Base-by-base conservation (phyloP, 2,797 vertebrate genomes). In the Poliocrania exsul region DNA sequence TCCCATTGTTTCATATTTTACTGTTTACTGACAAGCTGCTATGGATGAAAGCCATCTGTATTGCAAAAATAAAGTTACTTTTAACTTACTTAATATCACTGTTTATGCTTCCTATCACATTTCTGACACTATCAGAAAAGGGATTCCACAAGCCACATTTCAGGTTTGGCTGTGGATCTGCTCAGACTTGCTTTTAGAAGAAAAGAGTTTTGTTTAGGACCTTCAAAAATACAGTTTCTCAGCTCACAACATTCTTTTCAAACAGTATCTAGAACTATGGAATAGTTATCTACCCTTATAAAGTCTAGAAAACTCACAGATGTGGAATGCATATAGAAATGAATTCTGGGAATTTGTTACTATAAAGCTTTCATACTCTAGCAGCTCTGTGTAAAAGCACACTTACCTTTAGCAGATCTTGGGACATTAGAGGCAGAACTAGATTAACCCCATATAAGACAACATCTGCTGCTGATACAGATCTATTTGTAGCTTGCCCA, bases 381-480 rank as follows among this genome's bases (percentile, higher is more conserved):
- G 49, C 26, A 91, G 13, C 20, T 74, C 29, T 0, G 0, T 47
- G 35, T 82, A 57, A 91, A 79, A 90, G n/a, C 8, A 44, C 10
- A 54, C 90, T 97, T 97, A 99, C 99, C 98, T 99, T 99, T 86
- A 99, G 97, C 92, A 99, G 98, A 96, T 99, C 99, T 97, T 99
- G 99, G 95, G 99, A 99, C 99, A 99, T 99, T 92, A 99, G 98
- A 9, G 99, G 99, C 83, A 99, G 98, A 80, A 99, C 99, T 40
- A 99, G 98, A 96, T 99, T 99, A 92, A 99, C 99, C 13, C 99
- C 99, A 44, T 99, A 99, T 42, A 99, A 98, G 85, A 99, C 99
- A 53, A 99, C 99, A 77, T 99, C 99, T 31, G 99, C 99, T 25
- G 99, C 99, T 0, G 99, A 99, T 12, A 99, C 99, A 2, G 99